These are phyloP conservation scores for Torymus tubicola DNA, from an alignment of 2,888 invertebrate genomes.

Conservation along the genomic window DNA sequence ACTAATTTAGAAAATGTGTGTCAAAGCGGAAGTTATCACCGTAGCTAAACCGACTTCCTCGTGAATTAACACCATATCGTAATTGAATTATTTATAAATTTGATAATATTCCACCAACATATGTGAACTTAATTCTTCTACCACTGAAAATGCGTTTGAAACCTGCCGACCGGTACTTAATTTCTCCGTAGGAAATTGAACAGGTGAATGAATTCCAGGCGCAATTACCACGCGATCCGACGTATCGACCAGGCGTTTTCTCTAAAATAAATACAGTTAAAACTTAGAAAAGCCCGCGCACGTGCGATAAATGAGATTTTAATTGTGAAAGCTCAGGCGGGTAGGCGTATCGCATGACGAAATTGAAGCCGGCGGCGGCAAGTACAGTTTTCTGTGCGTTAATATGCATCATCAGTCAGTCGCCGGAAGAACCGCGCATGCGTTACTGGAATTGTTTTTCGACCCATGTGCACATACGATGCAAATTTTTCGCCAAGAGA, in stretches of 20 bases:
- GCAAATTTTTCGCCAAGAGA: too few relatives aligned
- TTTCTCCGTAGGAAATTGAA: constrained; percentile 10
- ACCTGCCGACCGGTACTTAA: too few relatives aligned
- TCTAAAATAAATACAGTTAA: constrained; percentile 35
- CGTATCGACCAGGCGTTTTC: constrained; percentile 11
- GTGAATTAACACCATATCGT: too few relatives aligned
- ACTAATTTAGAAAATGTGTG: too few relatives aligned
- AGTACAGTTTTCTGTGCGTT: neutral
- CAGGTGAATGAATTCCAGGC: constrained; percentile 5
- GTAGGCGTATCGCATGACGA: neutral
- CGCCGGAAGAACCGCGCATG: constrained; percentile 19
- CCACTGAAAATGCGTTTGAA: too few relatives aligned
- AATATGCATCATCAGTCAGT: constrained; percentile 37
- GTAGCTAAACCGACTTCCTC: too few relatives aligned
- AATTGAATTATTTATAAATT: too few relatives aligned
- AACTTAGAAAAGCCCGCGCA: constrained; percentile 22
- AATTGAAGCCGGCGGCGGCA: constrained; percentile 7
- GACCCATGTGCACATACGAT: neutral
- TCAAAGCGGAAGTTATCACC: too few relatives aligned
- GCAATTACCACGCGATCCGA: constrained; percentile 4
- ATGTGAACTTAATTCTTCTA: too few relatives aligned
- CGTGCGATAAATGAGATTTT: constrained; percentile 20
- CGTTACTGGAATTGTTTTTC: constrained; percentile 21
- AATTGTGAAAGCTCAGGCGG: constrained; percentile 27
- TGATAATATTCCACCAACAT: too few relatives aligned